Base-by-base conservation (phyloP, 2,113 vertebrate species). In the Podarcis muralis region DNA sequence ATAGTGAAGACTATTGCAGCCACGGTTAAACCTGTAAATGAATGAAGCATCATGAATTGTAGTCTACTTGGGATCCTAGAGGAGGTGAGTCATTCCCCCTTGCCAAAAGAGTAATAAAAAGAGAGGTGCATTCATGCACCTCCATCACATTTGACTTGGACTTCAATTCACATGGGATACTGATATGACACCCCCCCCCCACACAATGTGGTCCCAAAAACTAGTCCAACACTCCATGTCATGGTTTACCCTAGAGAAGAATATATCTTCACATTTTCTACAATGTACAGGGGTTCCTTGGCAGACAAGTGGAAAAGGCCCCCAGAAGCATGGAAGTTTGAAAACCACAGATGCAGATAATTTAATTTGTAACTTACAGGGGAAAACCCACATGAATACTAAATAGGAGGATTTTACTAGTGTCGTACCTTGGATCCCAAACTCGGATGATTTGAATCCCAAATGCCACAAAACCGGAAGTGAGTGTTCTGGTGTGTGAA, bases 1-100 rank as follows among this genome's bases (percentile, higher is more conserved):
- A 98, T 96, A 84, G 98, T 98, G 66, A 98, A 99, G 1, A 98
- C 1, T 87, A 99, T 92, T 0, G 97, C 97, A 87, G 96, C 95
- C 25, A 77, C 90, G 0, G 98, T 99, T 90, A 99, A 93, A 94
- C 98, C 98, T 99, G 95, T 62, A 94, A 93, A 91, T 0, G 95
- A 91, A 93, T 88, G 16, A 80, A 72, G 76, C 0, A 15, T 90
- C 1, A 91, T 16, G 83, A 30, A 35, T 5, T 22, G 5, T 8
- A 86, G 74, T 0, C 0, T 1, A 30, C 25, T 6, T 9, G 11
- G 48, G 48, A 53, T 53, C 48, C 48, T 12, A 53, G 48, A 53
- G 48, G 11, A 48, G 48, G 48, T 12, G 48, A 11, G 9, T 53
- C 48, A 53, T 53, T 53, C 48, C 48, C 48, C 48, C 48, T 53